Conservation (phyloP, 2,888 invertebrate species). For the Phengaris arion region DNA sequence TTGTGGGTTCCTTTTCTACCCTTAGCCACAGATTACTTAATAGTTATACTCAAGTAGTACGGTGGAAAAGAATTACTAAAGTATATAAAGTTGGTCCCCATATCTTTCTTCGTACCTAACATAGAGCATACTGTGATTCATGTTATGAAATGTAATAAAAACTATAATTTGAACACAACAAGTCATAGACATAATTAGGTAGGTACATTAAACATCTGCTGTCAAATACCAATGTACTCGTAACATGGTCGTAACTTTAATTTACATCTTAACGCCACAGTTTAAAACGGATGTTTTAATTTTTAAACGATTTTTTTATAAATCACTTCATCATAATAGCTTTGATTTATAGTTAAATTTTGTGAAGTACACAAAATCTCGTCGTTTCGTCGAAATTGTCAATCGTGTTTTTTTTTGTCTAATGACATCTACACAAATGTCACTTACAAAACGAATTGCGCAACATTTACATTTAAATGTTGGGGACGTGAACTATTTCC, state of each 20-base stretch:
- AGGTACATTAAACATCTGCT: neutral
- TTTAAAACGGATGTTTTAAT: neutral
- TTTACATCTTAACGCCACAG: neutral
- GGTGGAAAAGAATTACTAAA: too few species aligned
- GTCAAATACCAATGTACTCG: neutral
- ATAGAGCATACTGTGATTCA: neutral
- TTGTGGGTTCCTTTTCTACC: too few species aligned
- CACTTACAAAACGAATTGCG: slow-evolving; percentile 20
- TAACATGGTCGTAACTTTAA: neutral
- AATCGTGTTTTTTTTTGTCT: slow-evolving; percentile 16
- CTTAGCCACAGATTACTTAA: too few species aligned
- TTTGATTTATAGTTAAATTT: neutral
- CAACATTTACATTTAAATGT: slow-evolving; percentile 28
- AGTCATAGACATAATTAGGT: neutral
- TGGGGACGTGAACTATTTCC: slow-evolving; percentile 23
- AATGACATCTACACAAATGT: slow-evolving; percentile 13
- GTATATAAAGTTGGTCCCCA: too few species aligned
- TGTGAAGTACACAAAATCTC: neutral
- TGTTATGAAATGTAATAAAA: neutral
- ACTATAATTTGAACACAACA: neutral
- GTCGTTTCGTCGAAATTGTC: neutral
- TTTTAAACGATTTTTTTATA: neutral
- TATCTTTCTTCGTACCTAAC: too few species aligned
- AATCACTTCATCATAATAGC: neutral
- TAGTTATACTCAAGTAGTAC: too few species aligned